These are phyloP conservation scores for Crenuchus spilurus DNA, from an alignment of 2,797 vertebrate genomes.

Conservation along the genomic window DNA sequence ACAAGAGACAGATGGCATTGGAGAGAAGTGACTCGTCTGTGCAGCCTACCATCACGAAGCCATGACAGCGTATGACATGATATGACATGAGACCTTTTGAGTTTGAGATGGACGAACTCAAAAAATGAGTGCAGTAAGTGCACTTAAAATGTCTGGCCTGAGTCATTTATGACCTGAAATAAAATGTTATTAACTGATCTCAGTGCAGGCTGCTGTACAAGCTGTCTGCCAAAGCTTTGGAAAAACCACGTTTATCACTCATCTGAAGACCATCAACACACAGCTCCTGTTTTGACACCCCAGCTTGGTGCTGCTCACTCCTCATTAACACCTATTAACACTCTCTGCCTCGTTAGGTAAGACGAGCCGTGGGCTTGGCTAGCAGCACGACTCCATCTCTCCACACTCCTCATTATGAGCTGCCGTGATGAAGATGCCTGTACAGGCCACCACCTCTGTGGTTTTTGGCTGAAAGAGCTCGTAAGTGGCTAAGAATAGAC, in stretches of 20 bases:
- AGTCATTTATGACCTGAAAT: no score
- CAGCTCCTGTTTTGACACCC: not conserved
- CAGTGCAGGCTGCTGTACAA: no score
- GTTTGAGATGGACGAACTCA: no score
- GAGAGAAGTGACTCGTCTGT: no score
- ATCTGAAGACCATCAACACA: slow-evolving; percentile 3
- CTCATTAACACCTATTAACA: slow-evolving; percentile 43
- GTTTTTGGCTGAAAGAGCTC: slow-evolving; percentile 36
- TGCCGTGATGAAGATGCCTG: slow-evolving; percentile 19
- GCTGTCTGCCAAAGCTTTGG: slow-evolving; percentile 4
- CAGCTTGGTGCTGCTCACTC: slow-evolving; percentile 17
- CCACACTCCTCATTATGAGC: slow-evolving; percentile 26
- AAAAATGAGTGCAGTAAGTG: no score
- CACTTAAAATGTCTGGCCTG: no score
- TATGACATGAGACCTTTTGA: no score
- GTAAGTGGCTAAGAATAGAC: slow-evolving; percentile 40
- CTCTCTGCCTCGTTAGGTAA: not conserved
- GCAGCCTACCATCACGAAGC: no score
- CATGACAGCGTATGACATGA: no score
- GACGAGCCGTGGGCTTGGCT: not conserved
- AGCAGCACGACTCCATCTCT: slow-evolving; percentile 1
- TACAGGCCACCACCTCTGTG: slow-evolving; percentile 15
- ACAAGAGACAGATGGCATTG: no score
- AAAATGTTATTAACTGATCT: no score
- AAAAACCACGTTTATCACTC: slow-evolving; percentile 12